phyloP scores from a whole-genome alignment of 2,888 invertebrate species.

The Acleris laterana region DNA sequence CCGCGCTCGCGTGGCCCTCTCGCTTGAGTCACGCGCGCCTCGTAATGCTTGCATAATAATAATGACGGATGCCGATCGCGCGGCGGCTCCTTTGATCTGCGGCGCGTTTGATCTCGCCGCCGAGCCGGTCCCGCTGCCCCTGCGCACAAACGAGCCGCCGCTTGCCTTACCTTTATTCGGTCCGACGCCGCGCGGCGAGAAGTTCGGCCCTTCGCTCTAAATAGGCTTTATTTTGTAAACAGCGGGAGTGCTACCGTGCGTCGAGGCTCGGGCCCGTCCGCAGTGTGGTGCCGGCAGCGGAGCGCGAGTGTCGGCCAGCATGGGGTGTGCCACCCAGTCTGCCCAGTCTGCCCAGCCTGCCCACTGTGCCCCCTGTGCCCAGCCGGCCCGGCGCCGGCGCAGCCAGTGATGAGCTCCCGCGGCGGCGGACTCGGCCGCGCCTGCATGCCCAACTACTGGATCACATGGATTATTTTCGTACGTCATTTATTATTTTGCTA shows the following conservation, averaged over 20 bases:
- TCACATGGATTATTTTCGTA: slow-evolving; percentile 77
- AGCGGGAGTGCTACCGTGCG: slow-evolving; percentile 77
- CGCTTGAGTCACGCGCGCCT: slow-evolving; percentile 83
- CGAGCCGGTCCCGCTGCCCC: slow-evolving; percentile 80
- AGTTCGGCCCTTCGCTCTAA: slow-evolving; percentile 79
- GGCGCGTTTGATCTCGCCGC: slow-evolving; percentile 81
- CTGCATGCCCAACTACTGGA: slow-evolving; percentile 50
- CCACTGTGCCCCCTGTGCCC: slow-evolving; percentile 48
- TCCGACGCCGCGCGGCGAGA: slow-evolving; percentile 76
- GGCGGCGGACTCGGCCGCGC: slow-evolving; percentile 45
- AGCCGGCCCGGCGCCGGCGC: slow-evolving; percentile 45
- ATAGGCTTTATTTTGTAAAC: slow-evolving; percentile 83
- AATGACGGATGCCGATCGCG: slow-evolving; percentile 85
- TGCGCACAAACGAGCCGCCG: slow-evolving; percentile 80
- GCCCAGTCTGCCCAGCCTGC: slow-evolving; percentile 41
- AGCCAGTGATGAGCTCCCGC: slow-evolving; percentile 51
- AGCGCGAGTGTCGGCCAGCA: slow-evolving; percentile 67
- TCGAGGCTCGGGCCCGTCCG: slow-evolving; percentile 47
- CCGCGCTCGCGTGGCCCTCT: slow-evolving; percentile 83
- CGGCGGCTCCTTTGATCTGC: slow-evolving; percentile 83
- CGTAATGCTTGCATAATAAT: slow-evolving; percentile 85
- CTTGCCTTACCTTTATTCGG: slow-evolving; percentile 79
- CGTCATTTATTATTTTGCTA: slow-evolving; percentile 58
- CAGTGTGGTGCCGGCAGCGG: slow-evolving; percentile 51
- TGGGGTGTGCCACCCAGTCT: slow-evolving; percentile 65